A percentile compares a stretch with the other conserved stretches of the same genome.
These are phyloP conservation scores for Colletes gigas DNA, from an alignment of 1,140 invertebrate species.

Conservation along the genomic window DNA sequence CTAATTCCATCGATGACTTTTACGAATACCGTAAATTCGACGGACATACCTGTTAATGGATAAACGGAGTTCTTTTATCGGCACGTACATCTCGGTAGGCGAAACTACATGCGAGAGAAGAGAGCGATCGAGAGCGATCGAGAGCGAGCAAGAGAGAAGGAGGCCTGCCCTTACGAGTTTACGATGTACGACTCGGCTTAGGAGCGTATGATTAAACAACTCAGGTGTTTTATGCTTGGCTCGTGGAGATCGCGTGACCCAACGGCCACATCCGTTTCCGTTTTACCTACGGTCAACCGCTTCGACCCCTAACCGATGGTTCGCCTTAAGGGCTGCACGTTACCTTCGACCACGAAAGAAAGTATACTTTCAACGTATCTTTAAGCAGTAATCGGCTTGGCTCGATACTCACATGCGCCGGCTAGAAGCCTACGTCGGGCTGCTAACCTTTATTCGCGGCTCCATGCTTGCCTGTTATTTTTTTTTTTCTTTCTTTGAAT, in stretches of 20 bases:
- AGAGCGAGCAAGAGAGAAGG: conserved; percentile 6
- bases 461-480: neutral
- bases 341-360: conserved; percentile 70
- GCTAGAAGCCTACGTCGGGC: conserved; percentile 22
- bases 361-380: conserved; percentile 71
- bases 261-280: conserved; percentile 76
- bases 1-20: neutral
- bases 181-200: conserved; percentile 53
- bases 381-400: conserved; percentile 63
- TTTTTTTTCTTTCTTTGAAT: neutral
- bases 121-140: conserved; percentile 8
- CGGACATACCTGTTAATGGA: conserved; percentile 58
- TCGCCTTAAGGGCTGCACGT: conserved; percentile 69
- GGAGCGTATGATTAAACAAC: conserved; percentile 75
- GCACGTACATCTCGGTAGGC: conserved; percentile 27
- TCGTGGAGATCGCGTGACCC: conserved; percentile 73
- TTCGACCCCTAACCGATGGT: conserved; percentile 68
- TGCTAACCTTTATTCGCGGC: conserved; percentile 25
- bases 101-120: neutral
- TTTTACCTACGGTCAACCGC: conserved; percentile 74
- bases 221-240: conserved; percentile 74
- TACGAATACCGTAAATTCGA: conserved; percentile 2
- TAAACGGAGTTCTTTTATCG: conserved; percentile 59
- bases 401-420: conserved; percentile 59
- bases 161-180: conserved; percentile 53